These are phyloP conservation scores for Xestoiulus laeticollis DNA, from an alignment of 2,888 invertebrate species.

Conservation along the genomic window DNA sequence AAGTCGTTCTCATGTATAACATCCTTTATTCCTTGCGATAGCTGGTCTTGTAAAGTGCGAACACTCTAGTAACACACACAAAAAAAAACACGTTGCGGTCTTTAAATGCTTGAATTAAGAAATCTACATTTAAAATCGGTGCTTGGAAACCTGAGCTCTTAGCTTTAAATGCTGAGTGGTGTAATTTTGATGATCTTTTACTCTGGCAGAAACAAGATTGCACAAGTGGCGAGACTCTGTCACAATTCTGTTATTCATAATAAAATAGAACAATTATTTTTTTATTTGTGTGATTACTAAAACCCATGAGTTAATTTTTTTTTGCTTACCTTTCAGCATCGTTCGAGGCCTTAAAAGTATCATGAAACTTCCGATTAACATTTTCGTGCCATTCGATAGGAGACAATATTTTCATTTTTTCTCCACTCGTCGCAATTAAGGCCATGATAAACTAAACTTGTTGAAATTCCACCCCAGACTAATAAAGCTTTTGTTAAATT, in stretches of 20 bases:
- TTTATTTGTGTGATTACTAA: background rate
- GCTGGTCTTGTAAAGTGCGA: conserved; percentile 34
- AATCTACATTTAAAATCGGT: background rate
- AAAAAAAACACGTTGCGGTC: background rate
- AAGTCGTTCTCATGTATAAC: conserved; percentile 40
- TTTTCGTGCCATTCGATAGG: conserved; percentile 43
- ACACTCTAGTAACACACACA: conserved; percentile 15
- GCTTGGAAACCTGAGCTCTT: background rate
- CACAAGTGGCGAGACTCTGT: conserved; percentile 30
- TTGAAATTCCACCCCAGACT: background rate
- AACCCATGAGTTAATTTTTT: background rate
- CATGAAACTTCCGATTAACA: conserved; percentile 1
- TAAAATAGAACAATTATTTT: too few relatives aligned
- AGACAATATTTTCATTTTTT: conserved; percentile 10
- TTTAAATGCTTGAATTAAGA: background rate
- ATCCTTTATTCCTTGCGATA: background rate
- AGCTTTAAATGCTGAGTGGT: conserved; percentile 23
- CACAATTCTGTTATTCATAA: background rate
- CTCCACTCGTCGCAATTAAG: background rate
- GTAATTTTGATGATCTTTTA: conserved; percentile 14
- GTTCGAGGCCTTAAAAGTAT: conserved; percentile 30
- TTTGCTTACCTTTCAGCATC: conserved; percentile 15
- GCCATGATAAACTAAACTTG: background rate
- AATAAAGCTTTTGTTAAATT: background rate
- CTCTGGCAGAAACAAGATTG: conserved; percentile 30